Conservation (phyloP, 92 coral and sea anemone genomes). For the Metridium senile region DNA sequence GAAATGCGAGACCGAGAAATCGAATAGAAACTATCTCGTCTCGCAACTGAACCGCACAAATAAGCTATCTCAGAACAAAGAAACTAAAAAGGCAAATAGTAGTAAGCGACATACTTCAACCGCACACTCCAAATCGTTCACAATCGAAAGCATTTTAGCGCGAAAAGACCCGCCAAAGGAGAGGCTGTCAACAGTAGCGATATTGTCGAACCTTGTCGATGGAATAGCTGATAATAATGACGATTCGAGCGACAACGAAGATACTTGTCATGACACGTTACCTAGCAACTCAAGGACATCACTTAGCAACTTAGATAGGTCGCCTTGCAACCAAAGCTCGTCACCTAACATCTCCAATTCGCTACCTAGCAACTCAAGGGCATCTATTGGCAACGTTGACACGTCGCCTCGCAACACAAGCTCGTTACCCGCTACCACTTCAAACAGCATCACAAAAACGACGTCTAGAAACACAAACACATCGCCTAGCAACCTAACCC, state of each 20-base stretch:
- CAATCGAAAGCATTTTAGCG: slow-evolving; percentile 79
- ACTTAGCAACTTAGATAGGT: background rate
- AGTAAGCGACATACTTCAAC: background rate
- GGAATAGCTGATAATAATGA: slow-evolving; percentile 30
- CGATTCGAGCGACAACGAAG: background rate
- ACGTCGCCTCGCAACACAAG: background rate
- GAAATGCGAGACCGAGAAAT: slow-evolving; percentile 80
- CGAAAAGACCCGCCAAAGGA: slow-evolving; percentile 66
- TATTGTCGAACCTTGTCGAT: slow-evolving; percentile 26
- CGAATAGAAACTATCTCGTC: slow-evolving; percentile 22
- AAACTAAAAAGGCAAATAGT: background rate
- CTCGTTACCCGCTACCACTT: background rate
- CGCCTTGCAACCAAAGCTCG: background rate
- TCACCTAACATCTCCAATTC: background rate
- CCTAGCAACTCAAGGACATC: background rate
- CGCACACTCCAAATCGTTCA: slow-evolving; percentile 49
- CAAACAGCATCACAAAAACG: background rate
- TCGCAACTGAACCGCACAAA: slow-evolving; percentile 14
- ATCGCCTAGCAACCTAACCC: background rate
- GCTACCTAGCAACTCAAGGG: background rate
- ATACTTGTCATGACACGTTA: background rate
- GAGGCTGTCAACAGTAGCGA: slow-evolving; percentile 8
- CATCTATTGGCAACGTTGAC: background rate
- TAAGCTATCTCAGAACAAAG: slow-evolving; percentile 15
- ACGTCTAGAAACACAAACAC: background rate